phyloP scores from a whole-genome alignment of 2,113 vertebrate species.

The Telmatochromis sp. region DNA sequence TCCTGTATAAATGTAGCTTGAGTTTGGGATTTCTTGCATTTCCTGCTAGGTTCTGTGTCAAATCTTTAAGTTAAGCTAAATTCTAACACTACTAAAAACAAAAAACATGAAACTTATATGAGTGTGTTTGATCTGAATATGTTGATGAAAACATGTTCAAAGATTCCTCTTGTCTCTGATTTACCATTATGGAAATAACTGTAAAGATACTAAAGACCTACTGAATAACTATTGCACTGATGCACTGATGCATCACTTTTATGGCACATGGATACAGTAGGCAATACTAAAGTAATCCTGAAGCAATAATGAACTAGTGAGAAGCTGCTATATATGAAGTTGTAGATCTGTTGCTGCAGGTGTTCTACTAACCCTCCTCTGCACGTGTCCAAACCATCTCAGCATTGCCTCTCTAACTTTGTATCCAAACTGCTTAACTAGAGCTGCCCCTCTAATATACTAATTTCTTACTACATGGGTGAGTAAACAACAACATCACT shows the following conservation, averaged over 20 bases:
- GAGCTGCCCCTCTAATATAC: background rate
- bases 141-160: background rate
- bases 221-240: background rate
- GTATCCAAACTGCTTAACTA: background rate
- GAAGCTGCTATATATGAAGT: background rate
- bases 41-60: background rate
- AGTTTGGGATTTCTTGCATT: background rate
- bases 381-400: background rate
- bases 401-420: background rate
- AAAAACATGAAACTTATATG: background rate
- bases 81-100: background rate
- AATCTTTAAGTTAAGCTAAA: background rate
- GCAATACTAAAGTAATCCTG: background rate
- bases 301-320: background rate
- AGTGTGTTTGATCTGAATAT: background rate
- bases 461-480: background rate
- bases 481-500: background rate
- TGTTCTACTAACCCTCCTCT: background rate
- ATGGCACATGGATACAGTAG: background rate
- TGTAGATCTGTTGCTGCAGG: background rate
- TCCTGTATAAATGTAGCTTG: background rate
- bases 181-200: background rate
- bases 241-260: background rate
- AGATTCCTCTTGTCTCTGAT: background rate
- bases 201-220: background rate